phyloP scores from a whole-genome alignment of 2,113 vertebrate species.

The Pungitius pungitius region DNA sequence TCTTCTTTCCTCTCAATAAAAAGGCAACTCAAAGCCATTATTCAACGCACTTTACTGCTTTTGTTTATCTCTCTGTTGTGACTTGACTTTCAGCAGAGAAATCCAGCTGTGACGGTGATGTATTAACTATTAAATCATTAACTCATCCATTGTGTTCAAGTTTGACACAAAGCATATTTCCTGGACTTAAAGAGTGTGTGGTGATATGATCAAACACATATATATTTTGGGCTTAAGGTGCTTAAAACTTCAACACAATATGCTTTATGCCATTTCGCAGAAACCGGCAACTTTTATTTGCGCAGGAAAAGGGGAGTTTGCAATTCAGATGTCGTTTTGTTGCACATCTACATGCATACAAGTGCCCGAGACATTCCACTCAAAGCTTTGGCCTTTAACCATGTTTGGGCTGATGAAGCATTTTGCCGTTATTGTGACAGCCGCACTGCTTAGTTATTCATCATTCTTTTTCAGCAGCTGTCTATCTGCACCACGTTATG shows the following conservation, averaged over 20 bases:
- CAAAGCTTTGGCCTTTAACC: slow-evolving; percentile 3
- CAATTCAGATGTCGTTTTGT: not conserved
- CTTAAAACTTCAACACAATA: not conserved
- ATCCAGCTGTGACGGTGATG: slow-evolving; percentile 7
- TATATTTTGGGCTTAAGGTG: not conserved
- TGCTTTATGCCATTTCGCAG: too few species aligned
- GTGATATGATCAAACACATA: not conserved
- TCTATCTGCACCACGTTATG: slow-evolving; percentile 26
- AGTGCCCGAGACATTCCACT: not conserved
- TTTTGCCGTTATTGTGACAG: slow-evolving; percentile 18
- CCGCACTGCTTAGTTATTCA: slow-evolving; percentile 6
- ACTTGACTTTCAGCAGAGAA: slow-evolving; percentile 5
- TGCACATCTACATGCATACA: slow-evolving; percentile 6
- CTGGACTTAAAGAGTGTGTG: not conserved
- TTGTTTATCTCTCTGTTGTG: slow-evolving; percentile 42
- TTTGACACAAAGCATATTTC: not conserved
- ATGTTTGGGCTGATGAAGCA: not conserved
- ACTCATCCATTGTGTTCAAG: not conserved
- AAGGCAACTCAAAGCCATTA: slow-evolving; percentile 33
- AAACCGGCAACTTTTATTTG: not conserved
- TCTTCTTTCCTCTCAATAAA: slow-evolving; percentile 47
- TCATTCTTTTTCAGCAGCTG: slow-evolving; percentile 21
- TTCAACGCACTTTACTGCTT: slow-evolving; percentile 4
- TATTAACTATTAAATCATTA: slow-evolving; percentile 31
- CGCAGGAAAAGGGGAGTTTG: not conserved